Evolutionary conservation across 2,797 vertebrate species (phyloP).

Genomic region (Aselliscus stoliczkanus): DNA sequence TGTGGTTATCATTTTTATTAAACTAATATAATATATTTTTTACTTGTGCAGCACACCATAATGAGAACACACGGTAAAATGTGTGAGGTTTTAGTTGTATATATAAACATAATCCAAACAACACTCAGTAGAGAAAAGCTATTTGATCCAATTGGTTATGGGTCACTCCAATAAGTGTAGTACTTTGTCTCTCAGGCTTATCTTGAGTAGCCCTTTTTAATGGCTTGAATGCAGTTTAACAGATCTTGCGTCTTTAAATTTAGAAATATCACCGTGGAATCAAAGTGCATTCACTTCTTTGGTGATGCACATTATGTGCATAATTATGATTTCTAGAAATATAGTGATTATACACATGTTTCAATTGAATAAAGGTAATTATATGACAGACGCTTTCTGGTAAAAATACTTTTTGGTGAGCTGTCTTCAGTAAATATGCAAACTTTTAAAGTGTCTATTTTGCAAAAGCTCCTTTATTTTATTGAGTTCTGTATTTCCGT

Average conservation of each 20-base stretch:
- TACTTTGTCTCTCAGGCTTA: not conserved
- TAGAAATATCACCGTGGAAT: slow-evolving; percentile 20
- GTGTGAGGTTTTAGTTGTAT: not conserved
- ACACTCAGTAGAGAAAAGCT: not conserved
- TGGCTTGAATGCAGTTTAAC: not conserved
- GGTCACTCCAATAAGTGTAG: slow-evolving; percentile 2
- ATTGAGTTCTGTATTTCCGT: not conserved
- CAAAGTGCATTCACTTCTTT: not conserved
- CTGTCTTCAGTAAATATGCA: not conserved
- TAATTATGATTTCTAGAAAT: slow-evolving; percentile 30
- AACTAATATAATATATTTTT: not conserved
- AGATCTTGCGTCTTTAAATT: slow-evolving; percentile 5
- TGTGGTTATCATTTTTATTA: not conserved
- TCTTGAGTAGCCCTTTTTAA: not conserved
- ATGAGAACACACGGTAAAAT: not conserved
- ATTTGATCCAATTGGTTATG: not conserved
- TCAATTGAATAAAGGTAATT: slow-evolving; percentile 7
- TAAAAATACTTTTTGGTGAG: not conserved
- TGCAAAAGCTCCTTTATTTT: not conserved
- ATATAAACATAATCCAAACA: not conserved
- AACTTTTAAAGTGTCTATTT: slow-evolving; percentile 4
- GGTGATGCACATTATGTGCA: not conserved
- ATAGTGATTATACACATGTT: not conserved
- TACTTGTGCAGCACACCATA: not conserved
- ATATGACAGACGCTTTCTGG: not conserved